These are phyloP conservation scores for Dolomedes plantarius DNA, from an alignment of 2,888 invertebrate genomes.

Conservation along the genomic window DNA sequence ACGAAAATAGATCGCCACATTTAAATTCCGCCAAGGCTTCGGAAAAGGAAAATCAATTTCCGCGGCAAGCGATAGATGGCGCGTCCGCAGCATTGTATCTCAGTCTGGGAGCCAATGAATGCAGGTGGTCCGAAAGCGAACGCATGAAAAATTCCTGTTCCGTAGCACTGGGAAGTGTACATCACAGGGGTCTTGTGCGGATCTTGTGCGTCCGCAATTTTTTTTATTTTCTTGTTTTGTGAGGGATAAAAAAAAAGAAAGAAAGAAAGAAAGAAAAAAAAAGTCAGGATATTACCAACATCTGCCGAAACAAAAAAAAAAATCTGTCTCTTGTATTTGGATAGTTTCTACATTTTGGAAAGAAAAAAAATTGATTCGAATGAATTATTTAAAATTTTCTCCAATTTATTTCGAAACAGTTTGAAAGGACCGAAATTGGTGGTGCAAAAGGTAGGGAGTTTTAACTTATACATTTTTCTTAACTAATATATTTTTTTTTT, in stretches of 20 bases:
- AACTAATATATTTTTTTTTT: too few species aligned
- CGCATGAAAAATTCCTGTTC: conserved; percentile 26
- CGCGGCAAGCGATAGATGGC: conserved; percentile 50
- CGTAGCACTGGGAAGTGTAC: conserved; percentile 41
- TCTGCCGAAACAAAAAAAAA: too few species aligned
- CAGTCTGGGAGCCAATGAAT: conserved; percentile 46
- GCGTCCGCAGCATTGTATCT: conserved; percentile 3
- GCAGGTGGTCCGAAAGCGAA: conserved; percentile 26
- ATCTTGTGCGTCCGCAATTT: not conserved
- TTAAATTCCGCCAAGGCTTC: conserved; percentile 39
- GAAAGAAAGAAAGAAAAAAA: not conserved
- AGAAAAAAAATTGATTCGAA: too few species aligned
- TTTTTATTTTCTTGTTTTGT: not conserved
- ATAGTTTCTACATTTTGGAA: too few species aligned
- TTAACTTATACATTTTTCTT: too few species aligned
- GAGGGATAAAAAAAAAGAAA: too few species aligned
- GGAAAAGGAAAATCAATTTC: conserved; percentile 48
- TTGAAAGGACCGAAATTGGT: too few species aligned
- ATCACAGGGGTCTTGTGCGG: conserved; percentile 12
- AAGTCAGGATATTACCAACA: too few species aligned
- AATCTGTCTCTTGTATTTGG: too few species aligned
- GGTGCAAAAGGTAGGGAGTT: too few species aligned
- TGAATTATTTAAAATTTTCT: too few species aligned
- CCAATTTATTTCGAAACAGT: too few species aligned
- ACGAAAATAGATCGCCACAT: conserved; percentile 20